Evolutionary conservation across 2,888 invertebrate species (phyloP), one percentile per base, ranked within the genome.

Genomic region (Torymus tubicola): DNA sequence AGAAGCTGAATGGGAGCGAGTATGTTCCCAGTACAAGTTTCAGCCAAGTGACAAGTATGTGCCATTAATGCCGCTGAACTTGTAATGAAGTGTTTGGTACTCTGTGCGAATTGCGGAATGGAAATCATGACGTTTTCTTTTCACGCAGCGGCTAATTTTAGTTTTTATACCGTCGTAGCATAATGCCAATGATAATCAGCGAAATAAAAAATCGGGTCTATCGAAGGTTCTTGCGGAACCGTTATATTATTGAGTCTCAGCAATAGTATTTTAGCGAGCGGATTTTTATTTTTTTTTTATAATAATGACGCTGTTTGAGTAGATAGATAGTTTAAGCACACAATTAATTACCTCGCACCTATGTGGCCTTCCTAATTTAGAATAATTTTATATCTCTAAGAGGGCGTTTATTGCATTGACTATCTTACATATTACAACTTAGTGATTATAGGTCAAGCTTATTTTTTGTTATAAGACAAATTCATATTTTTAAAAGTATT

Each of bases 11-110:
- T 92, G 93, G 67, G 92, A 93, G 85, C 91, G 91, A 78, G 88
- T 94, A 68, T 94, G 94, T 85, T 92, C 93, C 4, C 93, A 93
- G 85, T 94, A 93, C 92, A 93, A 93, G 84, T 94, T 93, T 86
- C 92, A 93, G 83, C 94, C 94, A 0, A 93, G 94, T 57, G 93
- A 93, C 82, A 94, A 94, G 87, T 94, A 94, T 86, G 92, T 93
- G 78, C 93, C 94, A 79, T 78, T 90, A 79, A 89, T 90, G 90
- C 89, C 90, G 71, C 80, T 89, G 16, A 89, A 88, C 84, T 92
- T 92, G 57, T 93, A 91, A 78, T 3, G 21, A 63, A 21, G 5
- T 64, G 24, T 21, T 16, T 42, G 16, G 50, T 42, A 24, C 24
- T 0, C 14, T 1, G 8, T 12, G n/a, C 14, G 24, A 24, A 65